phyloP scores from a whole-genome alignment of 2,797 vertebrate species.

The Nyctalus aviator region DNA sequence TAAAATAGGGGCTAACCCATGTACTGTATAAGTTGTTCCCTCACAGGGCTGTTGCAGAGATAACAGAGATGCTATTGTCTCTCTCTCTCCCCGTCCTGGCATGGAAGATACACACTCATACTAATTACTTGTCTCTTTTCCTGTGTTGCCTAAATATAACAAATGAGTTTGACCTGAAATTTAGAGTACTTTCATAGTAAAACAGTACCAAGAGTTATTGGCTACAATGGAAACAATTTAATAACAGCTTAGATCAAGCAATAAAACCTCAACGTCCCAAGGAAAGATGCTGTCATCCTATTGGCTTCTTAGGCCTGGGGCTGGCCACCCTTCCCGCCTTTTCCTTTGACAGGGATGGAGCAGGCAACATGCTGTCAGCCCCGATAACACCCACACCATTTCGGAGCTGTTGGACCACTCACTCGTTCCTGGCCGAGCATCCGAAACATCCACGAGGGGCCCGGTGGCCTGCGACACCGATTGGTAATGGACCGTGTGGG shows the following conservation, averaged over 20 bases:
- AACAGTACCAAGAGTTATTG: neutral
- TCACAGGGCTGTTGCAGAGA: neutral
- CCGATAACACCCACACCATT: neutral
- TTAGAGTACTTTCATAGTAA: neutral
- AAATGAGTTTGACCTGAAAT: neutral
- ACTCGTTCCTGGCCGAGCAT: conserved; percentile 99
- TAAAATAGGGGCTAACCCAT: rapidly evolving
- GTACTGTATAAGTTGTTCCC: neutral
- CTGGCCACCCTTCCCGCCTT: neutral
- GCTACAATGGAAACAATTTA: neutral
- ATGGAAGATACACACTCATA: neutral
- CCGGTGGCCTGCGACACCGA: conserved; percentile 98
- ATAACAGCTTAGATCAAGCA: neutral
- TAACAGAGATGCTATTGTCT: rapidly evolving
- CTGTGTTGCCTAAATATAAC: neutral
- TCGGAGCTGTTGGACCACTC: conserved; percentile 84
- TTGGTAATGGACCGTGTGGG: conserved; percentile 99
- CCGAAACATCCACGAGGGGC: conserved; percentile 98
- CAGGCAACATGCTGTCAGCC: rapidly evolving
- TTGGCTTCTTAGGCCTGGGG: neutral
- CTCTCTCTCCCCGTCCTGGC: neutral
- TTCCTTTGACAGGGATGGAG: neutral
- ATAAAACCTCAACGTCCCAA: neutral
- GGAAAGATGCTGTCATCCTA: rapidly evolving
- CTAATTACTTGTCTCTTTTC: neutral